These are phyloP conservation scores for Lipophrys pholis DNA, from an alignment of 2,113 vertebrate genomes.

Conservation along the genomic window DNA sequence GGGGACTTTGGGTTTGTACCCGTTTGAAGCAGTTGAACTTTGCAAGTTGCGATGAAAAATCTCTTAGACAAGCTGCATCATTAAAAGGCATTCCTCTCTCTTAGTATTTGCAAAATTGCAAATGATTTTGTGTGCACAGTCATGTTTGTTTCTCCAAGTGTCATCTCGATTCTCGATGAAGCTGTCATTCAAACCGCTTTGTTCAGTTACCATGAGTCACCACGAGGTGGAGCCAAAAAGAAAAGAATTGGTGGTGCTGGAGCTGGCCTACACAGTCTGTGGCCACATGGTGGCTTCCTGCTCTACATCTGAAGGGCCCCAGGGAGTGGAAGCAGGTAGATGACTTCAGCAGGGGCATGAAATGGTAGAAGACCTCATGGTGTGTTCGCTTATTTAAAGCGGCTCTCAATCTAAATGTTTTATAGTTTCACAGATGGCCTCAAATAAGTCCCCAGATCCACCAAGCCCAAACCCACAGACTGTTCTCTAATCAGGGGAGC, in stretches of 20 bases:
- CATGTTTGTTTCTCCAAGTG: no score
- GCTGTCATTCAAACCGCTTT: not conserved
- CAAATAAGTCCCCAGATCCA: slow-evolving; percentile 34
- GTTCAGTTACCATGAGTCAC: slow-evolving; percentile 21
- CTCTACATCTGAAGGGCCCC: slow-evolving; percentile 17
- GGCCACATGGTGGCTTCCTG: slow-evolving; percentile 55
- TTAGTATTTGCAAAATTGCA: no score
- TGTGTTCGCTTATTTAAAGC: slow-evolving; percentile 2
- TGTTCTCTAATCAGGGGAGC: slow-evolving; percentile 56
- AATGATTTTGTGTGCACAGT: no score
- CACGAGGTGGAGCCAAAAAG: slow-evolving; percentile 81
- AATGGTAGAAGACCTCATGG: slow-evolving; percentile 13
- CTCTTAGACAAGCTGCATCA: no score
- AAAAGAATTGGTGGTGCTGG: slow-evolving; percentile 55
- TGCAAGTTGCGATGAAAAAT: no score
- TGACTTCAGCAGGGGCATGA: slow-evolving; percentile 26
- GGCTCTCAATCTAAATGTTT: slow-evolving; percentile 20
- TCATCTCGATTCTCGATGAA: no score
- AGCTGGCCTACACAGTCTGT: slow-evolving; percentile 1
- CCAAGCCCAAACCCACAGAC: slow-evolving; percentile 34
- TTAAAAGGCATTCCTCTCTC: no score
- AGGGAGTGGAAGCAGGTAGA: slow-evolving; percentile 49
- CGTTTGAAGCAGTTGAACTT: no score
- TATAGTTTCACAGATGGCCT: slow-evolving; percentile 32
- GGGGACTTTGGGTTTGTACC: no score